Percentiles rank a stretch among this genome's conserved stretches.
These are phyloP conservation scores for Craniophora ligustri DNA, from an alignment of 2,888 invertebrate species.

Conservation along the genomic window DNA sequence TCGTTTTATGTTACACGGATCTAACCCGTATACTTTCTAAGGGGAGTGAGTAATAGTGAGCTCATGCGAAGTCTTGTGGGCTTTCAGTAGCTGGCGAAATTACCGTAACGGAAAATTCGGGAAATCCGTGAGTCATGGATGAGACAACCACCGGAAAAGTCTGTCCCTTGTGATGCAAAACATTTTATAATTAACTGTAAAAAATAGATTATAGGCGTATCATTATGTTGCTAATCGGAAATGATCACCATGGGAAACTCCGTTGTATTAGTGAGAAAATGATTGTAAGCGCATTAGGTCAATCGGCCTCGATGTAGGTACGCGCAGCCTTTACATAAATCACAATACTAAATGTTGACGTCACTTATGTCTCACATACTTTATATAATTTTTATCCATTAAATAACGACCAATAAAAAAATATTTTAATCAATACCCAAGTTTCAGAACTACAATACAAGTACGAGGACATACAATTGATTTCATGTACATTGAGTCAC, in stretches of 20 bases:
- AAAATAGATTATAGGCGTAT: conserved; percentile 71
- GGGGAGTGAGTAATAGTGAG: conserved; percentile 76
- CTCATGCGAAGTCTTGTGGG: conserved; percentile 72
- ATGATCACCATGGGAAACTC: conserved; percentile 68
- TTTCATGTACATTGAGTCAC: background rate
- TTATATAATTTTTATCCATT: too few relatives aligned
- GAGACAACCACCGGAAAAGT: conserved; percentile 79
- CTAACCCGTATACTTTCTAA: conserved; percentile 71
- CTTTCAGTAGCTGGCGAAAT: conserved; percentile 69
- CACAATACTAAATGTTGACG: conserved; percentile 24
- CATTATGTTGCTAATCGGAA: conserved; percentile 69
- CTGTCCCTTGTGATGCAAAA: conserved; percentile 65
- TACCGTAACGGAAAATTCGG: conserved; percentile 74
- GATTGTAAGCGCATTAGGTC: conserved; percentile 19
- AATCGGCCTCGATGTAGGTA: conserved; percentile 9
- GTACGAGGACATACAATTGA: background rate
- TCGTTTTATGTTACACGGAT: conserved; percentile 64
- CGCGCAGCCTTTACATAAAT: conserved; percentile 36
- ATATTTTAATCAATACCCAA: too few relatives aligned
- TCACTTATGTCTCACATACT: conserved; percentile 1
- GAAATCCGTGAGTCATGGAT: conserved; percentile 83
- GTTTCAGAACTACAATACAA: conserved; percentile 1
- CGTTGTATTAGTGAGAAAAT: conserved; percentile 51
- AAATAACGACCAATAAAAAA: too few relatives aligned
- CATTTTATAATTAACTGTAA: conserved; percentile 60